phyloP scores from a whole-genome alignment of 2,113 vertebrate genomes.

The Apteryx mantelli region DNA sequence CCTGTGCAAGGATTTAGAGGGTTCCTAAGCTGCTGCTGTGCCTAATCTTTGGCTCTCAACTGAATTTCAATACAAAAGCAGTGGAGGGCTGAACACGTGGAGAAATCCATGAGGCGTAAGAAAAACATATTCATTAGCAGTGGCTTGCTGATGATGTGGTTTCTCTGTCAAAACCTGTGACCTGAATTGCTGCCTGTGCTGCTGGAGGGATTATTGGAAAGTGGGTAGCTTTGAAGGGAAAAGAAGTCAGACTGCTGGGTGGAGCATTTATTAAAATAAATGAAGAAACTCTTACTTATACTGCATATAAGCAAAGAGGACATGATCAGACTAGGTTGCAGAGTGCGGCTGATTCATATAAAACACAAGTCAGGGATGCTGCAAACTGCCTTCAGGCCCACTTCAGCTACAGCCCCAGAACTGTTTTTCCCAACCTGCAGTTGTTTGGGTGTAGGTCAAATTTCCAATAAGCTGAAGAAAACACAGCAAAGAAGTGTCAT shows the following conservation, averaged over 20 bases:
- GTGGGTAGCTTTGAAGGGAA: background rate
- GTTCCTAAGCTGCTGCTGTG: background rate
- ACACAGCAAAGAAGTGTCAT: background rate
- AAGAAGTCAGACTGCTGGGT: background rate
- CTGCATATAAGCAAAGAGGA: background rate
- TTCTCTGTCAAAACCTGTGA: constrained; percentile 35
- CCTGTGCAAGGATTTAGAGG: background rate
- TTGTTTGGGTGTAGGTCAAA: background rate
- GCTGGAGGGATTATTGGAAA: background rate
- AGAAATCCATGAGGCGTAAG: background rate
- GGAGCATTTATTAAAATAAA: background rate
- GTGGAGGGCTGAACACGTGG: background rate
- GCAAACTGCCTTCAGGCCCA: background rate
- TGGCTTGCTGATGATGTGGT: background rate
- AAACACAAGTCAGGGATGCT: background rate
- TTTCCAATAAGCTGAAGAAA: background rate
- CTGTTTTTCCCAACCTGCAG: background rate
- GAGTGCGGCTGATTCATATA: background rate
- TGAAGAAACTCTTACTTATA: background rate
- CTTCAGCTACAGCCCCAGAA: background rate
- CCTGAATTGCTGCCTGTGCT: background rate
- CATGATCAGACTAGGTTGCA: background rate
- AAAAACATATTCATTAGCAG: background rate
- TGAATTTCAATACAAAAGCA: background rate
- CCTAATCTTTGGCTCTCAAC: background rate